Evolutionary conservation across 2,113 vertebrate genomes (phyloP).

Genomic region (Sebastes fasciatus): DNA sequence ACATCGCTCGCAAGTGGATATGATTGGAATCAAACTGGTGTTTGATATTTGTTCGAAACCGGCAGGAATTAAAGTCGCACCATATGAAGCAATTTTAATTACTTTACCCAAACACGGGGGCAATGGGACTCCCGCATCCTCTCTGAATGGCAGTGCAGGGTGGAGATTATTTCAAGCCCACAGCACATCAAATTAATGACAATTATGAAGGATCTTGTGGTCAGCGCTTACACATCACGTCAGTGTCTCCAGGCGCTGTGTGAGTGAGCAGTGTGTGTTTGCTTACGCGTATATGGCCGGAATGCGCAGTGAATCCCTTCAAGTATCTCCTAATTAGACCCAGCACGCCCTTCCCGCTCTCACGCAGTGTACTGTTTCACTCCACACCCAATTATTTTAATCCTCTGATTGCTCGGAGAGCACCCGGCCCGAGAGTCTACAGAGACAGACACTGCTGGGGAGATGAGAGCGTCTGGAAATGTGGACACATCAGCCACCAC

Average conservation of each 20-base stretch:
- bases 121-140: slow-evolving; percentile 46
- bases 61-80: slow-evolving; percentile 73
- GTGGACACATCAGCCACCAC: slow-evolving; percentile 74
- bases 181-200: slow-evolving; percentile 75
- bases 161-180: slow-evolving; percentile 63
- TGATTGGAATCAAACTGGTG: slow-evolving; percentile 69
- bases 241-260: slow-evolving; percentile 36
- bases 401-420: slow-evolving; percentile 87
- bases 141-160: slow-evolving; percentile 59
- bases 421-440: slow-evolving; percentile 77
- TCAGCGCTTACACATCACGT: slow-evolving; percentile 48
- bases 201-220: slow-evolving; percentile 73
- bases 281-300: slow-evolving; percentile 40
- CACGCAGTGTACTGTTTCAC: slow-evolving; percentile 83
- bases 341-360: slow-evolving; percentile 85
- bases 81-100: slow-evolving; percentile 80
- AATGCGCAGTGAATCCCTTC: slow-evolving; percentile 82
- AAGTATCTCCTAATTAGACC: slow-evolving; percentile 89
- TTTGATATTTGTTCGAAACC: slow-evolving; percentile 72
- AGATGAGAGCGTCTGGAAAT: slow-evolving; percentile 75
- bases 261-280: slow-evolving; percentile 33
- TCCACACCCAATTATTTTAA: slow-evolving; percentile 87
- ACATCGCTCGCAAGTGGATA: slow-evolving; percentile 34
- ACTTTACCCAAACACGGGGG: slow-evolving; percentile 69
- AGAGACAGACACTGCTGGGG: slow-evolving; percentile 79